phyloP scores from a whole-genome alignment of 92 coral and sea anemone species.

The Porites rus region DNA sequence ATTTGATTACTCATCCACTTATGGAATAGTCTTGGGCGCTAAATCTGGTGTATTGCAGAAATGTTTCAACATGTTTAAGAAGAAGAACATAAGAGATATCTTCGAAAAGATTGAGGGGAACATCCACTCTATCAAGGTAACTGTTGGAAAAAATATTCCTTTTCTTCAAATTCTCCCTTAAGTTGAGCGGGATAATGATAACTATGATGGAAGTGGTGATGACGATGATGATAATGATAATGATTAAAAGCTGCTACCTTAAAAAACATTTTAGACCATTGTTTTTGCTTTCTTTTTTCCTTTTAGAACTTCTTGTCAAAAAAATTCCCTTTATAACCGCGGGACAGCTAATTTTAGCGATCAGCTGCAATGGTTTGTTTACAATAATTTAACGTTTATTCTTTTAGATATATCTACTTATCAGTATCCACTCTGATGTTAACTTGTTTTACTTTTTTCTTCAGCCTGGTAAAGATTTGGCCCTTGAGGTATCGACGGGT shows the following conservation, averaged over 20 bases:
- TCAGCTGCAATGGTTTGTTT: too few relatives aligned
- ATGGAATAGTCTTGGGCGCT: neutral
- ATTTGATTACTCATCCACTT: conserved; percentile 6
- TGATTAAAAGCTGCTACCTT: too few relatives aligned
- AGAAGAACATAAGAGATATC: neutral
- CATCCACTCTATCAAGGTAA: conserved; percentile 12
- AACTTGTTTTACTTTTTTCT: neutral
- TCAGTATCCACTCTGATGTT: neutral
- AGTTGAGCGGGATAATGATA: too few relatives aligned
- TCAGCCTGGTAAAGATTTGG: conserved; percentile 2
- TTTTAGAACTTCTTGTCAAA: too few relatives aligned
- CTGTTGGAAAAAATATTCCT: neutral
- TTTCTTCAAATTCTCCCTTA: neutral
- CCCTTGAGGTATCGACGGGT: neutral
- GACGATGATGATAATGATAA: too few relatives aligned
- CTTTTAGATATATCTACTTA: neutral
- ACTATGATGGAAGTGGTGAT: too few relatives aligned
- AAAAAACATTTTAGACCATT: too few relatives aligned
- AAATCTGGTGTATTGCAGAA: conserved; percentile 1
- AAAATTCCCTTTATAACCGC: too few relatives aligned
- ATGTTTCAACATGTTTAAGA: conserved; percentile 2
- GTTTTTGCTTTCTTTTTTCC: too few relatives aligned
- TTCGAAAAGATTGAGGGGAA: neutral
- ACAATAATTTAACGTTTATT: too few relatives aligned
- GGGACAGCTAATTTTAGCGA: too few relatives aligned